Conservation (phyloP, 2,113 vertebrate genomes). For the Salvelinus alpinus region DNA sequence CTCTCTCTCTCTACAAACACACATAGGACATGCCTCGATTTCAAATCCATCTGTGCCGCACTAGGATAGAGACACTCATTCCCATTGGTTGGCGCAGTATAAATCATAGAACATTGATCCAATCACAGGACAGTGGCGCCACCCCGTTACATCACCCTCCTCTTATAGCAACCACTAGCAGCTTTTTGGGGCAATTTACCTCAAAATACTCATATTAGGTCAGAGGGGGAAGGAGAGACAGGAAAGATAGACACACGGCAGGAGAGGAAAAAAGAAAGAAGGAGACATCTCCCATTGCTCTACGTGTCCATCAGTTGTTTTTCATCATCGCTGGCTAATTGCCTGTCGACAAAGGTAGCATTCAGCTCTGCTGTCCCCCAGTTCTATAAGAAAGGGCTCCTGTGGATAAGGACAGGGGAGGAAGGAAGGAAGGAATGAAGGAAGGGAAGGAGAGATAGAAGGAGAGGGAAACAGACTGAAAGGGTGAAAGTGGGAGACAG, state of each 20-base stretch:
- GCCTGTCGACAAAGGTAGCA: constrained; percentile 65
- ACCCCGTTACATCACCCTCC: not conserved
- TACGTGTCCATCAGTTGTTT: constrained; percentile 38
- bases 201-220: constrained; percentile 30
- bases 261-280: constrained; percentile 8
- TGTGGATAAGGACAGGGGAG: constrained; percentile 8
- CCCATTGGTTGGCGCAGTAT: constrained; percentile 14
- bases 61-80: constrained; percentile 32
- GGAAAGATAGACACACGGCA: not conserved
- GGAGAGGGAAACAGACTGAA: not conserved
- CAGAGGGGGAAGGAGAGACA: not conserved
- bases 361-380: constrained; percentile 45
- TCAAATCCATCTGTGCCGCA: constrained; percentile 37
- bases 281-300: constrained; percentile 39
- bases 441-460: not conserved
- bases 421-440: not conserved
- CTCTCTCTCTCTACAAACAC: constrained; percentile 11
- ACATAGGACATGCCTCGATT: constrained; percentile 12
- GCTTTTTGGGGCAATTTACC: constrained; percentile 43
- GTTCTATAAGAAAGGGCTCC: constrained; percentile 54
- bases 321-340: constrained; percentile 64
- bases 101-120: constrained; percentile 18
- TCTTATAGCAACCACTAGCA: constrained; percentile 4
- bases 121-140: no score
- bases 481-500: not conserved